A percentile compares a stretch with the other conserved stretches of the same genome.
Evolutionary conservation across 2,888 invertebrate species (phyloP).

Genomic region (Sesamia inferens): DNA sequence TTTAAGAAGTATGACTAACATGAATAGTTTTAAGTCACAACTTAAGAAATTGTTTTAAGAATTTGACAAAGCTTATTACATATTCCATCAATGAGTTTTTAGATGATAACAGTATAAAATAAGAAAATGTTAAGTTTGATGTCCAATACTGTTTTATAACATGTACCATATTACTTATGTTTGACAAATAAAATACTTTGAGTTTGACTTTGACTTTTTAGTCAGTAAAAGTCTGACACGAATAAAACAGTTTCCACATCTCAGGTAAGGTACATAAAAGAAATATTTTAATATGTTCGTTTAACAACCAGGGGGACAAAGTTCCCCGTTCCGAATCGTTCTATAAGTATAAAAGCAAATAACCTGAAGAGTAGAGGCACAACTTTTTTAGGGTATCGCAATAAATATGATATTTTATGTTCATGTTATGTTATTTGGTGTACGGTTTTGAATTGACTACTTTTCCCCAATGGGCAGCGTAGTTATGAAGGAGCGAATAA

Average conservation of each 20-base stretch:
- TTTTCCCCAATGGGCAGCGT: conserved; percentile 12
- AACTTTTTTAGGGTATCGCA: conserved; percentile 57
- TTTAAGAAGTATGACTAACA: no score
- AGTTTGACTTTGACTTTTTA: no score
- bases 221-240: no score
- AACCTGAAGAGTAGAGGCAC: conserved; percentile 63
- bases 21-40: no score
- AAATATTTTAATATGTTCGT: conserved; percentile 65
- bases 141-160: no score
- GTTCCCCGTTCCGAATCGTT: conserved; percentile 71
- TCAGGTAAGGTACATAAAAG: conserved; percentile 28
- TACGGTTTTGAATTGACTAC: conserved; percentile 40
- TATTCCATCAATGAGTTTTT: no score
- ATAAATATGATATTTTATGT: conserved; percentile 63
- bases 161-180: no score
- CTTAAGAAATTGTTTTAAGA: no score
- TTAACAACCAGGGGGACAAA: conserved; percentile 63
- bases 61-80: no score
- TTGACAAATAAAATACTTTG: no score
- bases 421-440: conserved; percentile 56
- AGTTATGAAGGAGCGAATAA: conserved; percentile 35
- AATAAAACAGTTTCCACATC: conserved; percentile 2
- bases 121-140: no score
- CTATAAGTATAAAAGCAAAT: conserved; percentile 76
- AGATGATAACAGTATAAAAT: no score